Evolutionary conservation across 2,113 vertebrate species (phyloP), one percentile per base, ranked within the genome.

Genomic region (Lophochroa leadbeateri): DNA sequence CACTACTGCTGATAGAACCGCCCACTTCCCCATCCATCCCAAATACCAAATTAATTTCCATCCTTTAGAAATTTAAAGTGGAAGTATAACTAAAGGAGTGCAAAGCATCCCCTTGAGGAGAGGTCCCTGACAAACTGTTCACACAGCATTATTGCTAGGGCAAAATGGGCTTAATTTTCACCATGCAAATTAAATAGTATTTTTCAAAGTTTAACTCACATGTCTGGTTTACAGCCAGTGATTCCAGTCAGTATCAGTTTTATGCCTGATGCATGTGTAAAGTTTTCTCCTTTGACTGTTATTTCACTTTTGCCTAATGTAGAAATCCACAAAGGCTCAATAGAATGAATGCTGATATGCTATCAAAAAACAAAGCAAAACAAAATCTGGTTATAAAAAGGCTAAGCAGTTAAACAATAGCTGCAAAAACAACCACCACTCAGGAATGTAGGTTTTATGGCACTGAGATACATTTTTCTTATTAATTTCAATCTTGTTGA

Each of bases 231-330:
- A 93, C 99, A 99, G 96, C 97, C 97, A 80, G 97, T 95, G 78
- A 97, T 90, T n/a, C 96, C 97, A 95, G 97, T 98, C 94, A 99
- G 96, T 88, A 98, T 98, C 95, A 99, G 97, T 49, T 96, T 96
- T 95, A 98, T 97, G 89, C 94, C 89, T 53, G 95, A 98, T 10
- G 98, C 98, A 16, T 4, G 37, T 25, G 92, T 91, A 33, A 99
- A 99, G 97, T 99, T 99, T n/a, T 79, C 81, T 90, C 99, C 99
- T 1, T 55, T 98, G 91, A 99, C 91, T 57, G 96, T 82, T 31
- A 98, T 97, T 5, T 98, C 96, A 90, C 98, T 99, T 98, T 98
- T 99, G 63, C 99, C 99, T 78, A 98, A 95, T 60, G 98, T 98
- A 41, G 99, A 99, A 95, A 99, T 97, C 41, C 97, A 97, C 67